Conservation (phyloP, 2,888 invertebrate genomes). For the Synergus itoensis region DNA sequence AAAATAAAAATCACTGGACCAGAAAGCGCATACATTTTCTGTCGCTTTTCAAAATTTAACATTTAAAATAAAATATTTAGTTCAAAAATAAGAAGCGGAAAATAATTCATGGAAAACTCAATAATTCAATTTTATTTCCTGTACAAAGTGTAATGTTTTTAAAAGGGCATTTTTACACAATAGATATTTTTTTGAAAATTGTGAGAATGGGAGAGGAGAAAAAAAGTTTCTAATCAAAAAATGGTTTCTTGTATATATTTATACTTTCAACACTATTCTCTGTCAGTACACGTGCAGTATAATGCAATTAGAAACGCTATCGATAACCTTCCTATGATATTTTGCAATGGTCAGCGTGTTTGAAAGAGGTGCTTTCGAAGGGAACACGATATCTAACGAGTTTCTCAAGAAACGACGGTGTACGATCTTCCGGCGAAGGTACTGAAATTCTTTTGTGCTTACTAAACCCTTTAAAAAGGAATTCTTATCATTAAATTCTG, state of each 20-base stretch:
- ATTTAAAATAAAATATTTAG: not conserved
- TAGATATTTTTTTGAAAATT: not conserved
- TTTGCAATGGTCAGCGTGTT: slow-evolving; percentile 39
- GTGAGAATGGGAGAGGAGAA: not conserved
- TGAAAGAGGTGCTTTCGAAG: slow-evolving; percentile 39
- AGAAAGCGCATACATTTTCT: too few relatives aligned
- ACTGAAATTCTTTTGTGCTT: slow-evolving; percentile 39
- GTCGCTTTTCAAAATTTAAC: not conserved
- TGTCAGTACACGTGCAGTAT: slow-evolving; percentile 31
- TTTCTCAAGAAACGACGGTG: slow-evolving; percentile 35
- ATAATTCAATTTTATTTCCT: not conserved
- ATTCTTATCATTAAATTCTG: slow-evolving; percentile 13
- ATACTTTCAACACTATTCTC: slow-evolving; percentile 25
- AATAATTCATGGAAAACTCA: not conserved
- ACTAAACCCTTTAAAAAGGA: slow-evolving; percentile 7
- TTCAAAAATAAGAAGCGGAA: not conserved
- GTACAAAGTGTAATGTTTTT: not conserved
- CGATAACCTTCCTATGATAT: slow-evolving; percentile 42
- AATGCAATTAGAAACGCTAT: slow-evolving; percentile 42
- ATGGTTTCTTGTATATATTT: slow-evolving; percentile 24
- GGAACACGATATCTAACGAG: slow-evolving; percentile 40
- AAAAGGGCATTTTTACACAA: not conserved
- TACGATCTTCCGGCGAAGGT: slow-evolving; percentile 35
- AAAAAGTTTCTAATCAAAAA: slow-evolving; percentile 24
- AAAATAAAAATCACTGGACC: too few relatives aligned